Conservation (phyloP, 37 sponge, comb jelly and placozoan genomes). For the Amphimedon queenslandica region DNA sequence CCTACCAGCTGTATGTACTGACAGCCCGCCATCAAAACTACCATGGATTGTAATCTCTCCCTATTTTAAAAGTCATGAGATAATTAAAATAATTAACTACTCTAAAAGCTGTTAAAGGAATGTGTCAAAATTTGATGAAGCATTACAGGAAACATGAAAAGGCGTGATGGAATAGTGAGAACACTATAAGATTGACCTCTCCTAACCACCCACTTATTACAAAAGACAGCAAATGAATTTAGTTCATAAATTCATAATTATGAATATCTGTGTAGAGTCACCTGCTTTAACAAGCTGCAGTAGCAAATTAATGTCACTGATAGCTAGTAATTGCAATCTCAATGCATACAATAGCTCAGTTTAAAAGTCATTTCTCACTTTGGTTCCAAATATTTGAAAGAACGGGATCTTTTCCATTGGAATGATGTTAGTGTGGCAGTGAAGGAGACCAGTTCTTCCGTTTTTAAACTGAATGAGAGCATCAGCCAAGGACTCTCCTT, state of each 20-base stretch:
- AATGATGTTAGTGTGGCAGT: constrained; percentile 10
- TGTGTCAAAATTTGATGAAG: background rate
- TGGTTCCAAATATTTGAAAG: constrained; percentile 54
- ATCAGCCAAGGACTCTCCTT: constrained; percentile 29
- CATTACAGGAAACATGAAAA: no score
- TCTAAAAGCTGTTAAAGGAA: background rate
- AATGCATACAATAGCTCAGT: background rate
- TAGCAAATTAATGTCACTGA: background rate
- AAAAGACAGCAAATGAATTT: background rate
- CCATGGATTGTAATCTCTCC: constrained; percentile 62
- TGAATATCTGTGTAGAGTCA: no score
- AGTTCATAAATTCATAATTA: no score
- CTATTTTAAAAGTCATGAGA: constrained; percentile 1
- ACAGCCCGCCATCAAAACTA: constrained; percentile 44
- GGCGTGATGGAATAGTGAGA: no score
- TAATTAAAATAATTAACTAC: background rate
- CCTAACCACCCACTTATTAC: background rate
- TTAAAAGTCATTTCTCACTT: constrained; percentile 8
- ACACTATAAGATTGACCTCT: no score
- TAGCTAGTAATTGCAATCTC: background rate
- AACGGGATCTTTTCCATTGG: constrained; percentile 40
- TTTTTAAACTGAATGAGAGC: constrained; percentile 31
- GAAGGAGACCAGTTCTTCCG: constrained; percentile 24
- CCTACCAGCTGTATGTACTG: background rate
- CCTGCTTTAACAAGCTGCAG: no score